Base-by-base conservation (phyloP, 2,888 invertebrate species). In the Cybosia mesomella region DNA sequence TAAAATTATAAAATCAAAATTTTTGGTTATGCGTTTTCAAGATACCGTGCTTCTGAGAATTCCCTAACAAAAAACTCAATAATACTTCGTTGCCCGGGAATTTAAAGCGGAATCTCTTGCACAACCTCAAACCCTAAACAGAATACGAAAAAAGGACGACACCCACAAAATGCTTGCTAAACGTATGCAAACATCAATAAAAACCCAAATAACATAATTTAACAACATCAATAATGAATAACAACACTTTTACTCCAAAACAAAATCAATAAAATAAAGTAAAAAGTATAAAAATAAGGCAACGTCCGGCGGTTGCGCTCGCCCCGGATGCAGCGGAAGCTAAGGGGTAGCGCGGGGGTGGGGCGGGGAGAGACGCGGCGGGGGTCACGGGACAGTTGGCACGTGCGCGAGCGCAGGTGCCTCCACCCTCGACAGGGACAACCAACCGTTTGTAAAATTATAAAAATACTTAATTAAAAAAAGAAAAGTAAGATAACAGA, bases 321-420 rank as follows among this genome's bases (percentile, higher is more conserved):
- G 81, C 83, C 85, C 88, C 89, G 89, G 89, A 89, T 89, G 84
- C 85, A 83, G 85, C 83, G 87, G 88, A 87, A 85, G 84, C 80
- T 73, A 74, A 70, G 75, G 81, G 82, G 70, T 77, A 68, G 74
- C 69, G 72, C 74, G 79, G 78, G 70, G 71, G 73, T 69, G 75
- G 24, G 1, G 60, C 10, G 66, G 58, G 36, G 74, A 53, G 71
- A 70, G 70, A 69, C 77, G 76, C 77, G 80, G 68, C 77, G 70
- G 82, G 80, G 73, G 85, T 85, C 75, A 84, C 83, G 87, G 89
- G 89, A 87, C 91, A 91, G 92, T 92, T 92, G 92, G 92, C 92
- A 88, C 94, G 94, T 92, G 93, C 93, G 90, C 89, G 72, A 72
- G 90, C 91, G 91, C 94, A 93, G 94, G 93, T 93, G 93, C 87